Percentiles rank a stretch among this genome's conserved stretches.
Conservation (phyloP, 1,140 invertebrate genomes). For the Papilio dardanus region DNA sequence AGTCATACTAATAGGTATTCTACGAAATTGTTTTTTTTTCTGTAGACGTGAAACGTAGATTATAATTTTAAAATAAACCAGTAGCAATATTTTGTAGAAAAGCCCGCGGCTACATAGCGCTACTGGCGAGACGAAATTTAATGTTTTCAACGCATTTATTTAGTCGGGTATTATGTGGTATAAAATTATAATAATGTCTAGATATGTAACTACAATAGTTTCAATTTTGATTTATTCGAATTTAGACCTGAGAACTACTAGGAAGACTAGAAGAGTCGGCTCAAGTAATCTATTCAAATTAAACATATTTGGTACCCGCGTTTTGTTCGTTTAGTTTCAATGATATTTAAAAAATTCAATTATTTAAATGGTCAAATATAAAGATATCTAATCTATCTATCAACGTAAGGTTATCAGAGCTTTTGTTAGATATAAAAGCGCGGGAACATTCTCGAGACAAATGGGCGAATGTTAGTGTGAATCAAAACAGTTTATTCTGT, state of each 20-base stretch:
- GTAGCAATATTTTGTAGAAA: conserved; percentile 8
- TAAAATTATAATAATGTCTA: not conserved
- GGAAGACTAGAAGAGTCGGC: not conserved
- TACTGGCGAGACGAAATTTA: not conserved
- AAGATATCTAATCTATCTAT: conserved; percentile 37
- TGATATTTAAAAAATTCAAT: too few species aligned
- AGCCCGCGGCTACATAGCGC: conserved; percentile 12
- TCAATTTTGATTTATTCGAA: not conserved
- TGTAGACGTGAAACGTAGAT: not conserved
- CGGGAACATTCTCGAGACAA: conserved; percentile 53
- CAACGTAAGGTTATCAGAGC: conserved; percentile 2
- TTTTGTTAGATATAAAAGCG: not conserved
- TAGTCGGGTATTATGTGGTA: not conserved
- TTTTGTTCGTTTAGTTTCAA: too few species aligned
- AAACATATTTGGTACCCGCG: not conserved
- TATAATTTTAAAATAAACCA: conserved; percentile 21
- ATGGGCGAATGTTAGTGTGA: conserved; percentile 68
- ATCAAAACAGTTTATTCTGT: conserved; percentile 80
- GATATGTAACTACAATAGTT: too few species aligned
- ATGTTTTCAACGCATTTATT: not conserved
- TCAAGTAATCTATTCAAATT: not conserved
- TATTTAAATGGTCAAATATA: not conserved
- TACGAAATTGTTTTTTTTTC: not conserved
- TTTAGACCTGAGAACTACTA: not conserved
- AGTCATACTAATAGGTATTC: too few species aligned